Evolutionary conservation across 2,888 invertebrate genomes (phyloP), one percentile per base, ranked within the genome.

Genomic region (Petrolisthes cinctipes): DNA sequence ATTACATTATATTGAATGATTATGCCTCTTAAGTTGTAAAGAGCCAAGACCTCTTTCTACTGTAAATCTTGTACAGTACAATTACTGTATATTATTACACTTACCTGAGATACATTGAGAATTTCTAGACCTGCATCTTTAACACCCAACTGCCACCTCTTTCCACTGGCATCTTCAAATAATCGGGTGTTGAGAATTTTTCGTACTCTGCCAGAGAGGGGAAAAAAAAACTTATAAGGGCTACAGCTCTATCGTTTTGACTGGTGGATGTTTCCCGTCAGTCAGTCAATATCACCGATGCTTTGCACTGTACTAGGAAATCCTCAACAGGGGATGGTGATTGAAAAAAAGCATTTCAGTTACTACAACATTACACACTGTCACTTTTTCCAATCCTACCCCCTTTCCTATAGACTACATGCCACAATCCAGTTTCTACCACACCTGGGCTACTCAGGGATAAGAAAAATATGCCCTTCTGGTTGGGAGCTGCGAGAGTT

Each of bases 151-250:
- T 94, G 94, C 98, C 98, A 98, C 92, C 95, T 94, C 92, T 96
- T 97, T 0, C 95, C 95, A 90, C 94, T 93, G 56, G 94, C 94
- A 92, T 95, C 95, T 91, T 97, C 96, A 94, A 97, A 98, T 56
- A 98, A 91, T 86, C 96, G 95, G 1, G 96, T 93, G 91, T 95
- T 96, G n/a, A 98, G 93, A 84, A 98, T 94, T 92, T 97, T 98
- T 37, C 95, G 94, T 0, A 95, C 95, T 91, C 97, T 97, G 93
- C 57, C 92, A 92, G 89, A 37, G 61, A 84, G 23, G 80, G 68
- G n/a, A 54, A 90, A 37, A 37, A 37, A 37, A 37, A 11, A 75
- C 71, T 84, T 14, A 7, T 86, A 5, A 7, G 51, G n/a, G 56
- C 56, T 37, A 53, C 17, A 57, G 9, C n/a, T 4, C 57, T 56